Base-by-base conservation (phyloP, 1,140 invertebrate species). In the Hermetia illucens region DNA sequence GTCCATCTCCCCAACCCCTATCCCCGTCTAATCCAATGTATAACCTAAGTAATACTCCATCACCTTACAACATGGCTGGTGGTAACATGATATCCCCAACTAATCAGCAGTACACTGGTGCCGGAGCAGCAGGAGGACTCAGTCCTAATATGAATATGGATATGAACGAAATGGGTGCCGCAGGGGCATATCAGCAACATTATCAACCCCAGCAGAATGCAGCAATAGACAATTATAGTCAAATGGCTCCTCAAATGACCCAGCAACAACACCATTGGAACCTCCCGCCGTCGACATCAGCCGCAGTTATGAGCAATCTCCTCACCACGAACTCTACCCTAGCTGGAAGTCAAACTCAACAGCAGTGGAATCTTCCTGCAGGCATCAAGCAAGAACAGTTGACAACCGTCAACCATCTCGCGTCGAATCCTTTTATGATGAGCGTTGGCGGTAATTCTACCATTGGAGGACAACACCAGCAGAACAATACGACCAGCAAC, bases 1-100 rank as follows among this genome's bases (percentile, higher is more conserved):
- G 53, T 19, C 55, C 55, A 1, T 58, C 55, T 5, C 55, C 54
- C 5, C 56, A 59, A 38, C 54, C 54, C 4, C 35, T 59, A 34
- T 57, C 56, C 9, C 57, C 54, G 5, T 47, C 52, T 22, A 57
- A 48, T 52, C 51, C 48, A 27, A 57, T 57, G 44, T 43, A 40
- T 37, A 52, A 53, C 36, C 51, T 50, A 33, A 59, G 56, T 24
- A 55, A 44, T 38, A 52, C 53, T 15, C 50, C 56, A 33, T 53
- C 53, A 20, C 51, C 52, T 27, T 58, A 58, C 38, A 58, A 48
- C 27, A 51, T 58, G 42, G 40, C 45, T 38, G 5, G 13, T 3
- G 17, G 21, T 9, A 10, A 6, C 8, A 33, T 13, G 8, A 8
- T 27, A 27, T 13, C 13, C 13, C 13, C 24, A 8, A 8, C 24